These are phyloP conservation scores for Nipponacmea schrenckii DNA, from an alignment of 2,888 invertebrate species.

Conservation along the genomic window DNA sequence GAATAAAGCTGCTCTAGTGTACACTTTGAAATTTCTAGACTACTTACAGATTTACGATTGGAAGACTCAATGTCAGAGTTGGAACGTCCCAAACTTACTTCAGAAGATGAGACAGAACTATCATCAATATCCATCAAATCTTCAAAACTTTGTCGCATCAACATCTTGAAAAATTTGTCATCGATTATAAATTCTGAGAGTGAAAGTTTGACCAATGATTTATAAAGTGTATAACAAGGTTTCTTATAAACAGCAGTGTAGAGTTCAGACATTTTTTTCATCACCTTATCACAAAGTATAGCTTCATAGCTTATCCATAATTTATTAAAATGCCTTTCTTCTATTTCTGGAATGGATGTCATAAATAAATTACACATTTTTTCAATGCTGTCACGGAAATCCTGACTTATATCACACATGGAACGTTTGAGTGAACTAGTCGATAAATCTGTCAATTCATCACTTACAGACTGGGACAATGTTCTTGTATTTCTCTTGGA, in stretches of 20 bases:
- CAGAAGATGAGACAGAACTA: not conserved
- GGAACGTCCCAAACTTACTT: not conserved
- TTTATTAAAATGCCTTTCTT: conserved; percentile 36
- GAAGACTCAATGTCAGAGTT: not conserved
- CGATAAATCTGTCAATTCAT: not conserved
- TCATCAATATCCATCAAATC: not conserved
- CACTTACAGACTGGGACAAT: not conserved
- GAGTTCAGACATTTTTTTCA: conserved; percentile 42
- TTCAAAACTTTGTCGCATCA: conserved; percentile 8
- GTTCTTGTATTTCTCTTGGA: not conserved
- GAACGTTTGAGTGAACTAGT: conserved; percentile 23
- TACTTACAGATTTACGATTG: conserved; percentile 13
- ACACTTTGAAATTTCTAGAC: conserved; percentile 26
- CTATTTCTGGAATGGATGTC: conserved; percentile 8
- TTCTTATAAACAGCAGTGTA: conserved; percentile 44
- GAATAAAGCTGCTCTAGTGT: conserved; percentile 26
- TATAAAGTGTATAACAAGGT: conserved; percentile 33
- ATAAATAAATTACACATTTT: conserved; percentile 31
- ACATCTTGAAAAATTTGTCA: conserved; percentile 12
- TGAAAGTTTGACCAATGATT: conserved; percentile 5
- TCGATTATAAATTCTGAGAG: conserved; percentile 22
- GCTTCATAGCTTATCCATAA: conserved; percentile 56
- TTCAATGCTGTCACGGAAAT: conserved; percentile 36
- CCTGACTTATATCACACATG: conserved; percentile 34
- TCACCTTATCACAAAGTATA: conserved; percentile 47